Conservation (phyloP, 2,113 vertebrate species). For the Salvelinus sp. region DNA sequence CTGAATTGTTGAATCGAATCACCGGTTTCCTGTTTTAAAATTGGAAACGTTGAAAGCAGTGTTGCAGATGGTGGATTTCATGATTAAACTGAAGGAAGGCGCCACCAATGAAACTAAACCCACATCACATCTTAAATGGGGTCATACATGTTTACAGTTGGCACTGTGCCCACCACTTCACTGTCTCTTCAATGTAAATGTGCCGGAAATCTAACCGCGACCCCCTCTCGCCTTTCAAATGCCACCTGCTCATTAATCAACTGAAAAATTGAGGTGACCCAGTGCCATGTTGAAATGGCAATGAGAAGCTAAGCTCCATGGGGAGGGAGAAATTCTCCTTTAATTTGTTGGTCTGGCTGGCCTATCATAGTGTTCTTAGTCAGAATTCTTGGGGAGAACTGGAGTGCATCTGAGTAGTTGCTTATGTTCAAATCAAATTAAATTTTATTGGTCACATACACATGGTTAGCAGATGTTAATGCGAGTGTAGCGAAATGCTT, state of each 20-base stretch:
- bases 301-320: not conserved
- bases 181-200: constrained; percentile 35
- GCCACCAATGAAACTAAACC: constrained; percentile 24
- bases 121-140: constrained; percentile 30
- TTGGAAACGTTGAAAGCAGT: too few relatives aligned
- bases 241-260: constrained; percentile 12
- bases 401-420: too few relatives aligned
- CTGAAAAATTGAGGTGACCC: constrained; percentile 19
- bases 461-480: too few relatives aligned
- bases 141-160: constrained; percentile 22
- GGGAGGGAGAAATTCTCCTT: too few relatives aligned
- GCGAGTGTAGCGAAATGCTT: too few relatives aligned
- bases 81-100: constrained; percentile 1
- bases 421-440: too few relatives aligned
- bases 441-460: too few relatives aligned
- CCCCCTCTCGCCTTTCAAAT: constrained; percentile 42
- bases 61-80: not conserved
- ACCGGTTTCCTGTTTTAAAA: too few relatives aligned
- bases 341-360: too few relatives aligned
- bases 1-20: too few relatives aligned
- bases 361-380: too few relatives aligned
- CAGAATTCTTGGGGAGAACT: too few relatives aligned
- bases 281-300: constrained; percentile 11
- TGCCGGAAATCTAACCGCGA: constrained; percentile 26
- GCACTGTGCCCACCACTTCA: constrained; percentile 23